phyloP scores from a whole-genome alignment of 2,797 vertebrate genomes.

The Sciaenops ocellatus region DNA sequence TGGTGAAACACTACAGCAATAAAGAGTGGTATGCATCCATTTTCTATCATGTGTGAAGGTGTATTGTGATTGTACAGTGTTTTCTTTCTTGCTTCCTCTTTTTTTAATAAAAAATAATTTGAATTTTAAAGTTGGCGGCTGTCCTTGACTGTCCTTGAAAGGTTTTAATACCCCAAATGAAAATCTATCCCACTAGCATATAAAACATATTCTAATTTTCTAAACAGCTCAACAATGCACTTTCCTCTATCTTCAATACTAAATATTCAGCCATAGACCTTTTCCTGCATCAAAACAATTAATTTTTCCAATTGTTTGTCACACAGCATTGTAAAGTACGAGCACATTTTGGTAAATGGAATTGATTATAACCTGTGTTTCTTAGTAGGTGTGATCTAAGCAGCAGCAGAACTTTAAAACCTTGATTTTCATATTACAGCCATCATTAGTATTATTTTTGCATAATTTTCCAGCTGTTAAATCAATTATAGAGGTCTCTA shows the following conservation, averaged over 20 bases:
- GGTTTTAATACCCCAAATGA: slow-evolving; percentile 2
- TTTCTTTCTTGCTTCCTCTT: neutral
- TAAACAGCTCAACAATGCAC: slow-evolving; percentile 15
- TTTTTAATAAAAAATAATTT: slow-evolving; percentile 7
- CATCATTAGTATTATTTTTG: slow-evolving; percentile 50
- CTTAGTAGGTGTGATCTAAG: neutral
- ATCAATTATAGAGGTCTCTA: slow-evolving; percentile 59
- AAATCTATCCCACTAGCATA: slow-evolving; percentile 4
- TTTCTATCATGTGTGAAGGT: neutral
- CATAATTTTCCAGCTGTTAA: slow-evolving; percentile 61
- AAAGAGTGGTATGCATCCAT: slow-evolving; percentile 11
- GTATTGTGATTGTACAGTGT: neutral
- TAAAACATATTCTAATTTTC: slow-evolving; percentile 30
- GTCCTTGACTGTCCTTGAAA: slow-evolving; percentile 33
- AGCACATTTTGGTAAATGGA: no score
- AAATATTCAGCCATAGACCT: slow-evolving; percentile 1
- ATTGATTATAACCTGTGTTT: no score
- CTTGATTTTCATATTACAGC: slow-evolving; percentile 44
- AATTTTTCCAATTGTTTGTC: slow-evolving; percentile 15
- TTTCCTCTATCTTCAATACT: slow-evolving; percentile 12
- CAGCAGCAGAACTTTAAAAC: slow-evolving; percentile 33
- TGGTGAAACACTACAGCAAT: slow-evolving; percentile 12
- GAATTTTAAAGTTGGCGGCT: slow-evolving; percentile 20
- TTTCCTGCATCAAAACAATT: slow-evolving; percentile 3
- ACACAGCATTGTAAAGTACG: neutral